phyloP scores from a whole-genome alignment of 2,797 vertebrate genomes.

The Microchirus variegatus region DNA sequence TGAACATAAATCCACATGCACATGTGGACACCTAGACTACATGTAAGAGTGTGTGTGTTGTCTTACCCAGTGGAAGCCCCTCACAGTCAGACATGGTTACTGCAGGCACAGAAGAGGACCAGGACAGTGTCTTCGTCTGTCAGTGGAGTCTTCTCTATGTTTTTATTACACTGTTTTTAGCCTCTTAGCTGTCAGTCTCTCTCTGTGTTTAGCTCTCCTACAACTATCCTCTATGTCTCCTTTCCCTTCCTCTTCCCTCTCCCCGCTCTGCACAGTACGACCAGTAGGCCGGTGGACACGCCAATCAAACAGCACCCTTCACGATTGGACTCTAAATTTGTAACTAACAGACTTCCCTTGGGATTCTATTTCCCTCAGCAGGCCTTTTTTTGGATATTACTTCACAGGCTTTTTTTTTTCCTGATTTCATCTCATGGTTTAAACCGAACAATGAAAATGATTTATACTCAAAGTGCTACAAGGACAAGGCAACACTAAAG shows the following conservation, averaged over 20 bases:
- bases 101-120: conserved; percentile 32
- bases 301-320: conserved; percentile 79
- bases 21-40: background rate
- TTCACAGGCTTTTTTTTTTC: conserved; percentile 21
- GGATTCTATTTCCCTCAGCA: conserved; percentile 68
- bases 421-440: background rate
- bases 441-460: background rate
- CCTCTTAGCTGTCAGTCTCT: conserved; percentile 17
- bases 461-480: too few relatives aligned
- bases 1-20: conserved; percentile 18
- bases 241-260: conserved; percentile 34
- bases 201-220: conserved; percentile 34
- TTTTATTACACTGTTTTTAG: conserved; percentile 10
- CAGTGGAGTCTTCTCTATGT: conserved; percentile 9
- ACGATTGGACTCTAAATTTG: conserved; percentile 96
- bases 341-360: conserved; percentile 82
- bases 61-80: conserved; percentile 91
- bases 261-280: conserved; percentile 65
- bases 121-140: conserved; percentile 41
- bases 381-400: conserved; percentile 29
- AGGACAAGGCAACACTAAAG: too few relatives aligned
- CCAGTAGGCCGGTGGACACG: conserved; percentile 83
- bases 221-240: conserved; percentile 35
- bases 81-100: conserved; percentile 94
- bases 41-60: conserved; percentile 9